Percentiles rank a stretch among this genome's conserved stretches.
phyloP scores from a whole-genome alignment of 1,140 invertebrate species.

The Drosophila teissieri region DNA sequence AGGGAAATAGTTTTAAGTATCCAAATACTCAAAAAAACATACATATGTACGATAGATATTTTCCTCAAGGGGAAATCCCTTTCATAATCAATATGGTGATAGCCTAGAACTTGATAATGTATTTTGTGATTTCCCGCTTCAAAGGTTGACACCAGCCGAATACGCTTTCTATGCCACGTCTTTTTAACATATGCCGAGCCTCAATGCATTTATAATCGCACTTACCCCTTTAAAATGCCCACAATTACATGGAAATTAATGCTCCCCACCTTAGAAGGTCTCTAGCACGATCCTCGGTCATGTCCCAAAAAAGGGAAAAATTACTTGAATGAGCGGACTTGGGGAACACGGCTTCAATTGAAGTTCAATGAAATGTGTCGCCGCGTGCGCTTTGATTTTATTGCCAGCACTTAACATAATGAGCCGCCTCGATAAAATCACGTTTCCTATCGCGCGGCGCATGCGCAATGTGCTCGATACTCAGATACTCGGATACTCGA shows the following conservation, averaged over 20 bases:
- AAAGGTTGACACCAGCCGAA: constrained; percentile 23
- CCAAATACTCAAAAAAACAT: too few species aligned
- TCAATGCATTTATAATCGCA: constrained; percentile 47
- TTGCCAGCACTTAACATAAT: constrained; percentile 82
- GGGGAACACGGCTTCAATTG: constrained; percentile 74
- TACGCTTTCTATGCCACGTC: background rate
- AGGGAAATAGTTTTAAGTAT: too few species aligned
- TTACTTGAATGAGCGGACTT: constrained; percentile 47
- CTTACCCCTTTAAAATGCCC: constrained; percentile 21
- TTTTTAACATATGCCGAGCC: constrained; percentile 28
- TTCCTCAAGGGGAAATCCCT: background rate
- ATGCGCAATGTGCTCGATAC: constrained; percentile 44
- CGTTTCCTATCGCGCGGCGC: constrained; percentile 64
- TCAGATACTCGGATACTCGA: too few species aligned
- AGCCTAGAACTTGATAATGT: constrained; percentile 2
- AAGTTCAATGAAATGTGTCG: constrained; percentile 74
- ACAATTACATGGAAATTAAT: constrained; percentile 66
- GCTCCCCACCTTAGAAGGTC: constrained; percentile 17
- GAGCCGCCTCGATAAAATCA: constrained; percentile 74
- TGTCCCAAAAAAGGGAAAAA: constrained; percentile 8
- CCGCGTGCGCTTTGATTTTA: constrained; percentile 73
- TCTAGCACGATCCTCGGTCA: constrained; percentile 56
- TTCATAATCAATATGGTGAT: background rate
- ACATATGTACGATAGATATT: too few species aligned
- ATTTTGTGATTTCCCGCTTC: background rate